A percentile compares a stretch with the other conserved stretches of the same genome.
These are phyloP conservation scores for Chrysolina oricalcia DNA, from an alignment of 2,888 invertebrate species.

Conservation along the genomic window DNA sequence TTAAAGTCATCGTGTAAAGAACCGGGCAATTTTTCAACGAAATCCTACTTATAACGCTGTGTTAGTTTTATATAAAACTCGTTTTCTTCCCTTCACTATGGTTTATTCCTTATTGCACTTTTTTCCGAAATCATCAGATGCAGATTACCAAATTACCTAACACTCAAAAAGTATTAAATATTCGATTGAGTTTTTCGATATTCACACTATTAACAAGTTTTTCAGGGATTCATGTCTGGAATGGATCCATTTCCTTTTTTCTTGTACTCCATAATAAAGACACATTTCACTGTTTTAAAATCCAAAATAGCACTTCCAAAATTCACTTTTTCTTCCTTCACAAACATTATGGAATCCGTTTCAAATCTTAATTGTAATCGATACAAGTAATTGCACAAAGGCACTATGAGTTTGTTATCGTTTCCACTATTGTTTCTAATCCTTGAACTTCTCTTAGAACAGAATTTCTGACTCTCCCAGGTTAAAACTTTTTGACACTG, in stretches of 20 bases:
- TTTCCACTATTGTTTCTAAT: not conserved
- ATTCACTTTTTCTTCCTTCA: not conserved
- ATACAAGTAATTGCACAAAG: not conserved
- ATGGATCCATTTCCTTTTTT: not conserved
- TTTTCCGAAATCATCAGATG: no score
- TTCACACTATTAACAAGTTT: no score
- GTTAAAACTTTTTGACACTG: not conserved
- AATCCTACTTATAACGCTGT: no score
- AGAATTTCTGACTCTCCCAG: not conserved
- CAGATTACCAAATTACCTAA: no score
- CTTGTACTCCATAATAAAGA: slow-evolving; percentile 2
- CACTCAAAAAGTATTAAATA: no score
- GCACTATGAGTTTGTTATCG: not conserved
- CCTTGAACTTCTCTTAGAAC: not conserved
- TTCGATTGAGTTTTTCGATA: no score
- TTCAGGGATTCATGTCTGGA: not conserved
- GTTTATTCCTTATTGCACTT: no score
- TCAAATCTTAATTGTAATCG: not conserved
- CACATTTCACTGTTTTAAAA: not conserved
- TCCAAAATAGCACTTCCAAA: not conserved
- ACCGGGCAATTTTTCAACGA: no score
- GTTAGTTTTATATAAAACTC: no score
- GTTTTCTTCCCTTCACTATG: no score
- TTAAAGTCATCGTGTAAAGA: no score
- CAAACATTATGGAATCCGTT: not conserved